Evolutionary conservation across 2,113 vertebrate genomes (phyloP).

Genomic region (Sylvilagus bachmani): DNA sequence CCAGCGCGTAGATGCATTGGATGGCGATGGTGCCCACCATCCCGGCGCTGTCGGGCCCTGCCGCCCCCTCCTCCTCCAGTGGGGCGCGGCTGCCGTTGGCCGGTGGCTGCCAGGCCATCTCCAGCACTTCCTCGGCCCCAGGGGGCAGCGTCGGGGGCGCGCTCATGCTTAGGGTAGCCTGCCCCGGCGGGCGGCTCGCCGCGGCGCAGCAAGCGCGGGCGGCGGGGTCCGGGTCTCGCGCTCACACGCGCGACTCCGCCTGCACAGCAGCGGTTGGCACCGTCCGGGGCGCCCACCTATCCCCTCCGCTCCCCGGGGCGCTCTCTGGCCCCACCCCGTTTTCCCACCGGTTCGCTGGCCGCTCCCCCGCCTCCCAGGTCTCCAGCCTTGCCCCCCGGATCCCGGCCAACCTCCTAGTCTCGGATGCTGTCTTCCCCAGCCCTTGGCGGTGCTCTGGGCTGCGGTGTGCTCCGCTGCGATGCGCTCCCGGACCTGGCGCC

Average conservation of each 20-base stretch:
- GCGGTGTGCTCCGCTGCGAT: not conserved
- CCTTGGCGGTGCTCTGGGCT: not conserved
- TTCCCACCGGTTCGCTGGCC: fast-evolving
- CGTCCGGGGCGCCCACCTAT: fast-evolving
- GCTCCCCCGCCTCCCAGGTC: too few species aligned
- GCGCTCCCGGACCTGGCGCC: not conserved
- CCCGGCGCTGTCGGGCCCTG: not conserved
- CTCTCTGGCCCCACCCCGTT: not conserved
- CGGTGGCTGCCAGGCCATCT: not conserved
- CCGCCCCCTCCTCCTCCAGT: fast-evolving
- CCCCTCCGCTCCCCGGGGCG: not conserved
- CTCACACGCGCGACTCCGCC: fast-evolving
- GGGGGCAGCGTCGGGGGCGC: constrained; percentile 62
- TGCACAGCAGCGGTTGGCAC: not conserved
- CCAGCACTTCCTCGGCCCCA: constrained; percentile 48
- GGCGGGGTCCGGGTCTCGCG: not conserved
- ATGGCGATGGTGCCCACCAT: constrained; percentile 89
- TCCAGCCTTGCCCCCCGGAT: not conserved
- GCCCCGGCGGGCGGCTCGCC: not conserved
- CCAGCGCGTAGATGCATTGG: constrained; percentile 90
- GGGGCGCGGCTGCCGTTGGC: constrained; percentile 70
- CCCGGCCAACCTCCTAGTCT: fast-evolving
- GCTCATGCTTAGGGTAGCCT: constrained; percentile 73
- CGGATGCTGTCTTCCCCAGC: not conserved
- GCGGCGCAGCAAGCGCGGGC: not conserved